phyloP scores from a whole-genome alignment of 1,140 invertebrate species.

The Dendroctonus valens region DNA sequence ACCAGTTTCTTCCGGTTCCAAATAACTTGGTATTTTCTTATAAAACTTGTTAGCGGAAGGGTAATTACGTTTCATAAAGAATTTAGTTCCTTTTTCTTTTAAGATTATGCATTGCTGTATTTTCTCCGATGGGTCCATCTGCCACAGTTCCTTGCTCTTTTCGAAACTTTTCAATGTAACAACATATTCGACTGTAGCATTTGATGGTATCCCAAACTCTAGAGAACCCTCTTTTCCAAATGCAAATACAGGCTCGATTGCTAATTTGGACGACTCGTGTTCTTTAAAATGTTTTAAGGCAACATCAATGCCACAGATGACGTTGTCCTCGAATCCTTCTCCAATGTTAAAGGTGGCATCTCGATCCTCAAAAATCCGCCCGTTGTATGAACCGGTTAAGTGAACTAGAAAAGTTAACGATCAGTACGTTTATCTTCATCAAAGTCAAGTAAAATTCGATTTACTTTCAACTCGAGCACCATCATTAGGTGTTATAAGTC shows the following conservation, averaged over 20 bases:
- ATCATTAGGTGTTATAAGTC: conserved; percentile 72
- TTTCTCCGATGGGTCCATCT: conserved; percentile 74
- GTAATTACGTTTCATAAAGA: conserved; percentile 81
- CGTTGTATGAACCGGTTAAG: conserved; percentile 70
- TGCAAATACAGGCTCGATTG: conserved; percentile 77
- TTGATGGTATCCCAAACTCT: conserved; percentile 74
- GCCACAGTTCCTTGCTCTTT: conserved; percentile 78
- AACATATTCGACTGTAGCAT: conserved; percentile 77
- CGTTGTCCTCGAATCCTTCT: conserved; percentile 72
- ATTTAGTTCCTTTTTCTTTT: conserved; percentile 90
- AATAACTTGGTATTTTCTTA: conserved; percentile 62
- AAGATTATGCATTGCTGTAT: conserved; percentile 76
- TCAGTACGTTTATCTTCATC: neutral
- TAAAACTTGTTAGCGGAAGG: conserved; percentile 86
- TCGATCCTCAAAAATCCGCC: conserved; percentile 70
- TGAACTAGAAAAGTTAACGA: conserved; percentile 61
- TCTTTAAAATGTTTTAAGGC: conserved; percentile 81
- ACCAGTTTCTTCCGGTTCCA: conserved; percentile 44
- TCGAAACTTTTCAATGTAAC: conserved; percentile 82
- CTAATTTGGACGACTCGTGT: conserved; percentile 76
- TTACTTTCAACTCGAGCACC: conserved; percentile 74
- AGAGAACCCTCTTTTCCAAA: conserved; percentile 73
- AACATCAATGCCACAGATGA: conserved; percentile 82
- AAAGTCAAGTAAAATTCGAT: conserved; percentile 11
- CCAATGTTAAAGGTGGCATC: conserved; percentile 83